Conservation (phyloP, 2,113 vertebrate genomes). For the Phyllostomus discolor region DNA sequence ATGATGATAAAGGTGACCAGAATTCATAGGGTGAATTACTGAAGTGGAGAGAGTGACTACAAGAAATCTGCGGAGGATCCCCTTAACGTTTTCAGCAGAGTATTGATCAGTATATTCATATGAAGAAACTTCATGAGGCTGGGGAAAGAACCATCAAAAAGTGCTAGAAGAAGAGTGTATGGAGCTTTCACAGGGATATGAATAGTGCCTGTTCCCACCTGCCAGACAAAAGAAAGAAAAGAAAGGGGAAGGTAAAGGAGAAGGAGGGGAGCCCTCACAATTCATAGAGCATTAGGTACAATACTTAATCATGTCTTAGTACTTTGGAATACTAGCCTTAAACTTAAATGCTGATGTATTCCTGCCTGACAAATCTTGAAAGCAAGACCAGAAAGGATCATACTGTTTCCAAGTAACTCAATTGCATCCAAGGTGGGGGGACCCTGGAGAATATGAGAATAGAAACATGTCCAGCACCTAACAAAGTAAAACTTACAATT, state of each 20-base stretch:
- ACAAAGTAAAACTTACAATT: not conserved
- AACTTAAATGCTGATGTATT: not conserved
- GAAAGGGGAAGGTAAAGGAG: no score
- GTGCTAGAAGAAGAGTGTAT: not conserved
- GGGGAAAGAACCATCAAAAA: not conserved
- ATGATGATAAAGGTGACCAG: not conserved
- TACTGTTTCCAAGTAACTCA: not conserved
- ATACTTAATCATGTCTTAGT: not conserved
- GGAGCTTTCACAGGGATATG: not conserved
- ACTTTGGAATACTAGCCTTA: not conserved
- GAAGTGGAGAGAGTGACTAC: not conserved
- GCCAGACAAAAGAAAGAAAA: not conserved
- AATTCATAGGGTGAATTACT: not conserved
- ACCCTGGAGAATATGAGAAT: not conserved
- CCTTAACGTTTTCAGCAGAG: not conserved
- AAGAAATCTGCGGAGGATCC: not conserved
- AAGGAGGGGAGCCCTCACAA: not conserved
- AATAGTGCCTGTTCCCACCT: not conserved
- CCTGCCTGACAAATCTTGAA: not conserved
- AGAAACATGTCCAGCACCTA: not conserved
- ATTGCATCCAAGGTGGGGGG: not conserved
- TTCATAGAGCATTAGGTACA: not conserved
- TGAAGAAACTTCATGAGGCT: not conserved
- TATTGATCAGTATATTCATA: not conserved
- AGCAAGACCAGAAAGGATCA: not conserved